phyloP scores from a whole-genome alignment of 2,888 invertebrate species.

The Sericinus montela region DNA sequence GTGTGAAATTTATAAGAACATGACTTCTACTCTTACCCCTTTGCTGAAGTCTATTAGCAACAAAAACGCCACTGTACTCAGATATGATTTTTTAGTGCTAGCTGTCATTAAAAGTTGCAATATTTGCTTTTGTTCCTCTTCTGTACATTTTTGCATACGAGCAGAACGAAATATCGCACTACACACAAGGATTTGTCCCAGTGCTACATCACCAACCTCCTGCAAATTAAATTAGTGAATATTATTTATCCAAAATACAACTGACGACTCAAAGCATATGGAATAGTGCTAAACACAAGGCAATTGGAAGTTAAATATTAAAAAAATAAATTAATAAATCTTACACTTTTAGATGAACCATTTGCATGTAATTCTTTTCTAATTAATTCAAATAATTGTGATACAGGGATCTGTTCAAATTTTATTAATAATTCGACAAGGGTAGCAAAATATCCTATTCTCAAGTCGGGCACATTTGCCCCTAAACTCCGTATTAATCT shows the following conservation, averaged over 20 bases:
- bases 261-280: too few relatives aligned
- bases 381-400: slow-evolving; percentile 78
- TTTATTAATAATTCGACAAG: slow-evolving; percentile 81
- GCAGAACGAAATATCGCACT: slow-evolving; percentile 84
- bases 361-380: slow-evolving; percentile 83
- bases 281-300: too few relatives aligned
- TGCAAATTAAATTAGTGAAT: slow-evolving; percentile 36
- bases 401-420: slow-evolving; percentile 65
- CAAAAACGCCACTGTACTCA: slow-evolving; percentile 78
- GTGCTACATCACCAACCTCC: slow-evolving; percentile 86
- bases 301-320: too few relatives aligned
- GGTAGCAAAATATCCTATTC: slow-evolving; percentile 84
- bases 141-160: slow-evolving; percentile 66
- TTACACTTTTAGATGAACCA: slow-evolving; percentile 83
- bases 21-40: slow-evolving; percentile 52
- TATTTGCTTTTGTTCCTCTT: slow-evolving; percentile 64
- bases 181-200: slow-evolving; percentile 85
- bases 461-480: slow-evolving; percentile 80
- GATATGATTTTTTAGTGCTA: slow-evolving; percentile 81
- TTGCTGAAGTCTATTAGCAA: slow-evolving; percentile 81
- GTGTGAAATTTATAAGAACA: too few relatives aligned
- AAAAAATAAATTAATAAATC: slow-evolving; percentile 32
- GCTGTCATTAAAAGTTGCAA: slow-evolving; percentile 64
- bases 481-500: slow-evolving; percentile 86
- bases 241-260: background rate